Evolutionary conservation across 2,797 vertebrate species (phyloP), one percentile per base, ranked within the genome.

Genomic region (Helarctos malayanus): DNA sequence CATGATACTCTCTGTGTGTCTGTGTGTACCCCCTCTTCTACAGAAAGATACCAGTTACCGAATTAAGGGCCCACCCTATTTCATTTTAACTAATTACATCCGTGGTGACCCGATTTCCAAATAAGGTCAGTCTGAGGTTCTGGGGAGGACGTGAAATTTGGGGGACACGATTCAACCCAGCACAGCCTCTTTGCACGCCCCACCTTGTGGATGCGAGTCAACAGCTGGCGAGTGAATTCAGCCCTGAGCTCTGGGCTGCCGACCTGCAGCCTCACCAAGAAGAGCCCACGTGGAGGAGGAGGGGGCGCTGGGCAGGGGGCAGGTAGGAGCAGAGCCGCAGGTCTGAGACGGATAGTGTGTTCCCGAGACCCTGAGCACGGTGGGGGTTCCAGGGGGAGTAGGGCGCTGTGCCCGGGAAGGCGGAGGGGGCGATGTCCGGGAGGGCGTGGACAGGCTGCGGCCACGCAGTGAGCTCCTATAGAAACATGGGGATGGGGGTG

Each of bases 381-480:
- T 5, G 1, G 23, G 5, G 47, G 4, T 63, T n/a, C 71, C 21
- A 7, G 13, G 32, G 4, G 16, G 29, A 23, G 14, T 29, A 1
- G 0, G 82, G 10, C 38, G 1, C 7, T 21, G n/a, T 23, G 13
- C 49, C 8, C 1, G 63, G 71, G 79, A 32, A 29, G 71, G 54
- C 0, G 7, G 81, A 41, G 15, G 11, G 7, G 7, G 63, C 57
- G 32, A 27, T 2, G 32, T 32, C 47, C 13, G 7, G 45, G 29
- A 49, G 35, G 61, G 3, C 1, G 2, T 1, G 27, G 23, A 1
- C 18, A 11, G n/a, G 15, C 19, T 1, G 15, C 35, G 63, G 65
- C 21, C 9, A 8, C 2, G 2, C 29, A 3, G 23, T 4, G n/a
- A 16, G 8, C 5, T 0, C 19, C 45, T 45, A 18, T 7, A 35